These are phyloP conservation scores for Lingula anatina DNA, from an alignment of 2,888 invertebrate genomes.

Conservation along the genomic window DNA sequence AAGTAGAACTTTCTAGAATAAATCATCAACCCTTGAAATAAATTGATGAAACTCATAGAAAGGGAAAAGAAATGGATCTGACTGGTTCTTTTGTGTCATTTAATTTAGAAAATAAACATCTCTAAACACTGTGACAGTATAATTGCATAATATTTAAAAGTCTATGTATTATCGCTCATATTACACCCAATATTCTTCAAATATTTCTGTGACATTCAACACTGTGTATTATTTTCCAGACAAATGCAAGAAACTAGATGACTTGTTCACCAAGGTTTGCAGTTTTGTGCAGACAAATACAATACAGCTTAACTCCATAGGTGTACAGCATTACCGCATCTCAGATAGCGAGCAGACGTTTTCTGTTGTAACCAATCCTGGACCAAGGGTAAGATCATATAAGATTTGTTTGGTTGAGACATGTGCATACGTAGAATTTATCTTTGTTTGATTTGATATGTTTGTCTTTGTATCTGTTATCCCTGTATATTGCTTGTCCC, in stretches of 20 bases:
- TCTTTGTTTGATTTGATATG: background rate
- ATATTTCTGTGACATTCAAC: no score
- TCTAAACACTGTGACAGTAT: no score
- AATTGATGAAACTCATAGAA: no score
- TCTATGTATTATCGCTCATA: no score
- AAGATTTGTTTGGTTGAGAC: background rate
- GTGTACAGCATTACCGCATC: slow-evolving; percentile 45
- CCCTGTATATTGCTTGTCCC: background rate
- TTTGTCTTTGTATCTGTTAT: background rate
- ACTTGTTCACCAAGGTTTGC: slow-evolving; percentile 27
- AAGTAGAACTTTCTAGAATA: background rate
- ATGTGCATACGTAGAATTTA: background rate
- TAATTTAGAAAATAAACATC: no score
- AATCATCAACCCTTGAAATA: no score
- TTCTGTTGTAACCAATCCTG: slow-evolving; percentile 42
- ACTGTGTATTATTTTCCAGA: no score
- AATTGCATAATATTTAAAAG: no score
- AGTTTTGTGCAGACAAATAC: slow-evolving; percentile 39
- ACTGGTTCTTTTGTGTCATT: no score
- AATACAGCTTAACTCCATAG: slow-evolving; percentile 36
- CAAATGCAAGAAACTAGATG: slow-evolving; percentile 27
- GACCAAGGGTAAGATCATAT: slow-evolving; percentile 37
- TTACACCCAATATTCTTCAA: no score
- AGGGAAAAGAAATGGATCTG: no score
- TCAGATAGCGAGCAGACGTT: slow-evolving; percentile 28